Base-by-base conservation (phyloP, 2,113 vertebrate genomes). In the Paracanthobrama guichenoti region DNA sequence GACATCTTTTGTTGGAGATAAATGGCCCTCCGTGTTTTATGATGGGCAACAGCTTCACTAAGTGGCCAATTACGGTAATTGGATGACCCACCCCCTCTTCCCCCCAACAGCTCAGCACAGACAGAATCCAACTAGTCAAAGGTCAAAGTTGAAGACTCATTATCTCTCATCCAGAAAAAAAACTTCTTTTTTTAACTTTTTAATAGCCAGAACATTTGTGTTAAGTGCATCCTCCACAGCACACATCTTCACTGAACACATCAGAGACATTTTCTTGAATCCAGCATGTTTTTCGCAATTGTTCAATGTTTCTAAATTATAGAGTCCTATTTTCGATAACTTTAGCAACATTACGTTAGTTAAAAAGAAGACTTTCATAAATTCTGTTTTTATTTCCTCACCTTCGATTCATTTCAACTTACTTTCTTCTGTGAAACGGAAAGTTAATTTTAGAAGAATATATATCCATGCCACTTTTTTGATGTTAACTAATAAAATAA, bases 1-100 rank as follows among this genome's bases (percentile, higher is more conserved):
- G 75, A 76, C 18, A 75, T 69, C 73, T 87, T 66, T 55, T 87
- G 62, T 62, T 82, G 69, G 53, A 82, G 67, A 86, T 84, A 86
- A 86, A 80, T 84, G 72, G 72, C 85, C 2, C 77, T 87, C 82
- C 67, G 6, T 50, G 59, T 28, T 85, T 71, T 71, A 76, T 82
- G 82, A 71, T 24, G 79, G 86, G 39, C 31, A 26, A 66, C 86
- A 6, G 1, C 84, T 86, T 85, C 69, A 77, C 48, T 83, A 85
- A 79, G 85, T 85, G 46, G 81, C 53, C 60, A 74, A 86, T 88
- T 89, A 77, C 74, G 48, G 79, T 83, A 87, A 88, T 82, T 88
- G 84, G 66, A 60, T n/a, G 79, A 87, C 26, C 75, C 75, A 31
- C 62, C 79, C 62, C 16, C 73, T 18, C 24, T 31, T 31, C 42